Conservation (phyloP, 2,888 invertebrate genomes). For the Hypercompe scribonia region DNA sequence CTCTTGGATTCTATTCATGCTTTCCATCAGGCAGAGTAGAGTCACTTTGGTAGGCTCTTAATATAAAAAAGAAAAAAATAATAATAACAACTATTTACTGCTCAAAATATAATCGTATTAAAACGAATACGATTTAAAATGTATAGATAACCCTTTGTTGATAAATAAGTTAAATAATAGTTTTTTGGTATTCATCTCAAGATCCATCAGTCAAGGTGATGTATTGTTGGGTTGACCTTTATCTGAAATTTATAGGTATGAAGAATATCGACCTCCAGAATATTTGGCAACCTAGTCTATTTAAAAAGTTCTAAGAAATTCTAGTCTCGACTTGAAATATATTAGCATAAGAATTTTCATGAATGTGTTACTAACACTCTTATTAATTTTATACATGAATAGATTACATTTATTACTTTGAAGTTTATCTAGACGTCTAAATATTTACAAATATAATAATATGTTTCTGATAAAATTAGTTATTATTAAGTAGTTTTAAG, state of each 20-base stretch:
- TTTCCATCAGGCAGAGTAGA: too few species aligned
- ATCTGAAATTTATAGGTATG: not conserved
- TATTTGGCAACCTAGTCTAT: not conserved
- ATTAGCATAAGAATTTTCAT: not conserved
- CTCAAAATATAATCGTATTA: not conserved
- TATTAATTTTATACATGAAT: too few species aligned
- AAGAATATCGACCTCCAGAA: not conserved
- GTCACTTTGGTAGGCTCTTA: too few species aligned
- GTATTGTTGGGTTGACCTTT: conserved; percentile 1
- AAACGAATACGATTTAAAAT: not conserved
- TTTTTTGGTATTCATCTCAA: not conserved
- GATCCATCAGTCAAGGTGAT: not conserved
- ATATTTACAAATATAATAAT: too few species aligned
- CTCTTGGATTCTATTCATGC: too few species aligned
- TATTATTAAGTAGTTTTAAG: too few species aligned
- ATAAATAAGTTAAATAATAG: not conserved
- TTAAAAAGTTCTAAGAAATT: not conserved
- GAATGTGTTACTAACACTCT: too few species aligned
- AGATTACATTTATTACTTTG: too few species aligned
- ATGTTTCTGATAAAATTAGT: too few species aligned
- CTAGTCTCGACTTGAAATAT: not conserved
- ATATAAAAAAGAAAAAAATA: too few species aligned
- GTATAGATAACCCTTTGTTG: not conserved
- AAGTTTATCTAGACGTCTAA: too few species aligned
- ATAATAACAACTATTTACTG: not conserved